A percentile compares a stretch with the other conserved stretches of the same genome.
These are phyloP conservation scores for Ictalurus furcatus DNA, from an alignment of 2,113 vertebrate genomes.

Conservation along the genomic window DNA sequence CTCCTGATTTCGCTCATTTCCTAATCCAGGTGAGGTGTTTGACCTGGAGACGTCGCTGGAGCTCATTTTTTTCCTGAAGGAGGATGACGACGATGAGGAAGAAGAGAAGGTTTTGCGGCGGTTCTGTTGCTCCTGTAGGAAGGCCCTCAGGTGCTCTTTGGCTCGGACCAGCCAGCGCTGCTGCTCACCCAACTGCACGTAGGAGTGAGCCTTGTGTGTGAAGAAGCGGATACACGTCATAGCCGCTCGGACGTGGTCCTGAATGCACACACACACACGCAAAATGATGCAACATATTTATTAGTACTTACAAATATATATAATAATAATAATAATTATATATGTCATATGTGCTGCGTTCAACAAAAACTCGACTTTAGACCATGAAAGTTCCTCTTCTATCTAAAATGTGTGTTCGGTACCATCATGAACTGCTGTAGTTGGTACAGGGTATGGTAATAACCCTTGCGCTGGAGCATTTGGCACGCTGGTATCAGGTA, in stretches of 20 bases:
- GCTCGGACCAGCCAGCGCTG: conserved; percentile 90
- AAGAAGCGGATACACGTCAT: conserved; percentile 99
- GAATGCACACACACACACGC: conserved; percentile 1
- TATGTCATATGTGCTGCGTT: background rate
- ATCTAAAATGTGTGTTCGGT: conserved; percentile 11
- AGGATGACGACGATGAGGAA: conserved; percentile 66
- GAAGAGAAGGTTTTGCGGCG: conserved; percentile 74
- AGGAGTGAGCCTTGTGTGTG: conserved; percentile 85
- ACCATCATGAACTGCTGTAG: conserved; percentile 98
- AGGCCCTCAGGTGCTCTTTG: conserved; percentile 93
- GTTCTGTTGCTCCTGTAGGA: conserved; percentile 89
- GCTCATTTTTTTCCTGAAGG: conserved; percentile 93
- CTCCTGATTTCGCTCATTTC: background rate
- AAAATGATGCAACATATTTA: background rate
- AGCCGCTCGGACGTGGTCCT: conserved; percentile 95
- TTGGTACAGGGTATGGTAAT: conserved; percentile 92
- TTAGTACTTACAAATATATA: background rate
- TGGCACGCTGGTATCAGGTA: conserved; percentile 94
- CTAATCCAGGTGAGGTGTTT: background rate
- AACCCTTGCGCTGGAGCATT: conserved; percentile 85
- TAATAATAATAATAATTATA: background rate
- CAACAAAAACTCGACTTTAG: background rate
- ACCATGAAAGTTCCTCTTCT: background rate
- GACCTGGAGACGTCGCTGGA: conserved; percentile 92
- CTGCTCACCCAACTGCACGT: conserved; percentile 86